Percentiles rank a stretch among this genome's conserved stretches.
Evolutionary conservation across 2,888 invertebrate species (phyloP).

Genomic region (Cheilosia variabilis): DNA sequence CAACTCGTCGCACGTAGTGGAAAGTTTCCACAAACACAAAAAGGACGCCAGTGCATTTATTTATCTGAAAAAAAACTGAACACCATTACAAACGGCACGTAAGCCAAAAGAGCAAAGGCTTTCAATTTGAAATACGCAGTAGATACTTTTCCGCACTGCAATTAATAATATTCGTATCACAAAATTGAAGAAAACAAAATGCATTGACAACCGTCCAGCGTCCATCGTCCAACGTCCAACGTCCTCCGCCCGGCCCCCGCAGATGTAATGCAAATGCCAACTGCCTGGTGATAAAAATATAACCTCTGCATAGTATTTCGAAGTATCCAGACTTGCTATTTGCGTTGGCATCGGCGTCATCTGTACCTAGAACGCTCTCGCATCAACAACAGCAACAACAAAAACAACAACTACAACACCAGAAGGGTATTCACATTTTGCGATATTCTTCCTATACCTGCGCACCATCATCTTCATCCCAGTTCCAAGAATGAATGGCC

Average conservation of each 20-base stretch:
- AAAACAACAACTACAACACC: background rate
- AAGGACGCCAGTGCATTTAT: conserved; percentile 8
- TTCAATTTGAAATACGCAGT: background rate
- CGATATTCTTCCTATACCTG: conserved; percentile 59
- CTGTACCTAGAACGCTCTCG: conserved; percentile 23
- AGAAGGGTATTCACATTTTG: conserved; percentile 59
- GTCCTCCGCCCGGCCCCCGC: background rate
- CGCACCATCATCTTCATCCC: conserved; percentile 12
- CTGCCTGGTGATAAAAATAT: no score
- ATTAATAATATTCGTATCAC: conserved; percentile 4
- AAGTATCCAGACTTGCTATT: conserved; percentile 11
- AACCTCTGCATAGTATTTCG: background rate
- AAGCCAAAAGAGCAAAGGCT: background rate
- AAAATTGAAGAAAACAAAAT: conserved; percentile 26
- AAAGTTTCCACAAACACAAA: conserved; percentile 15
- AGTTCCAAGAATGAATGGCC: conserved; percentile 39
- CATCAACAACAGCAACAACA: background rate
- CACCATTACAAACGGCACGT: conserved; percentile 5
- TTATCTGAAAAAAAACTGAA: no score
- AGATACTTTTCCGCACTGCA: conserved; percentile 5
- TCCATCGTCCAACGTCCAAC: conserved; percentile 3
- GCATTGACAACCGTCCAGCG: conserved; percentile 21
- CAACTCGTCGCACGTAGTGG: conserved; percentile 13
- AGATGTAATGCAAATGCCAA: conserved; percentile 2
- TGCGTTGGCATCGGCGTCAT: conserved; percentile 37